Evolutionary conservation across 2,888 invertebrate species (phyloP), one percentile per base, ranked within the genome.

Genomic region (Ecdyonurus torrentis): DNA sequence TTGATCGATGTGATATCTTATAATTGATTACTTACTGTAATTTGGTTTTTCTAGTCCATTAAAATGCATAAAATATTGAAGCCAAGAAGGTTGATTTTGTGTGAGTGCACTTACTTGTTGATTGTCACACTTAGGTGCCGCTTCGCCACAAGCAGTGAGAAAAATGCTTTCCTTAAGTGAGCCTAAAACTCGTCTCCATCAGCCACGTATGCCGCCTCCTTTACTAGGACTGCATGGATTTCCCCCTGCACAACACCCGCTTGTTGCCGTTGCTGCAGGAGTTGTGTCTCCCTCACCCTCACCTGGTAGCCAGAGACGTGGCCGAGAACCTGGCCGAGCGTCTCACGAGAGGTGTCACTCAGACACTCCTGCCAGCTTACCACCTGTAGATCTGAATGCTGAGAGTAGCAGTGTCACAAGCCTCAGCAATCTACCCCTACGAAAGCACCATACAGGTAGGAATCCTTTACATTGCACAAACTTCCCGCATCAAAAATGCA

Each of bases 361-460:
- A 24, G 92, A 92, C 74, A 91, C 91, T 60, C 90, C 88, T 22
- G 87, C 89, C 61, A 86, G 89, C 61, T 60, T 60, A 18, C 61
- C 24, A 25, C 86, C 89, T 15, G 92, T 95, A 62, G 91, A 93
- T 75, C 80, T 96, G 64, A 93, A 91, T 63, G 90, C 91, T 37
- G 95, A 96, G 77, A 94, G 94, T 76, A 94, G 94, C 75, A 94
- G 93, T 74, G 94, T 95, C 66, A 91, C 94, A 63, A 92, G 92
- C 65, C 83, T 94, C 70, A 90, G 91, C 72, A 92, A 91, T 79
- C 81, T 93, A 76, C 91, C 92, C 66, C 78, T 91, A 69, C 80
- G 92, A 69, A 93, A 94, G 78, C 91, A 90, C 60, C 75, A 83
- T 66, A 37, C 37, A 5, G 85, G 85, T 85, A 23, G 50, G 23